A percentile compares a stretch with the other conserved stretches of the same genome.
These are phyloP conservation scores for Dolichopus griseipennis DNA, from an alignment of 2,888 invertebrate genomes.

Conservation along the genomic window DNA sequence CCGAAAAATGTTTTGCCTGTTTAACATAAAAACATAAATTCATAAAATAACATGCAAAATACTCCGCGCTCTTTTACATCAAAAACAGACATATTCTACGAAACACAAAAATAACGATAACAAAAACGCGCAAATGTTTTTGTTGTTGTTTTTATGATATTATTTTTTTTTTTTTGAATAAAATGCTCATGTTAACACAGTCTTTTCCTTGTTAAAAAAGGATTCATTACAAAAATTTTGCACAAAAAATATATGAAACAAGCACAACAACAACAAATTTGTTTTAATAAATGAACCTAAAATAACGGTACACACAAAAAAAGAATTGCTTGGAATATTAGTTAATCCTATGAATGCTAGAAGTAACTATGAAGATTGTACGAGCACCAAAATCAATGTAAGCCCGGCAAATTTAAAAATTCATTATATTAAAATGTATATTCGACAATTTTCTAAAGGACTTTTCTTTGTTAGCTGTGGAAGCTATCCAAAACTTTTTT, in stretches of 20 bases:
- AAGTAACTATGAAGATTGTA: too few species aligned
- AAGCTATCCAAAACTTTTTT: too few species aligned
- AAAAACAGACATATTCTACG: neutral
- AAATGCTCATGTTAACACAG: conserved; percentile 6
- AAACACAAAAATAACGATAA: neutral
- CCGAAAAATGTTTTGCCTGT: conserved; percentile 2
- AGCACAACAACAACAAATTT: neutral
- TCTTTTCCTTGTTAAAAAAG: neutral
- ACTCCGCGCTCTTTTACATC: conserved; percentile 3
- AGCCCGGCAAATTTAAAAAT: too few species aligned
- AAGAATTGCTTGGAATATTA: neutral
- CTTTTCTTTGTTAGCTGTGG: too few species aligned
- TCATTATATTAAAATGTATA: too few species aligned
- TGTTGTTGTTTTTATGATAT: too few species aligned
- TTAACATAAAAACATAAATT: conserved; percentile 4
- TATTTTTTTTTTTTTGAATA: neutral
- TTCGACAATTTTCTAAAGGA: too few species aligned
- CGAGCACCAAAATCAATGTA: too few species aligned
- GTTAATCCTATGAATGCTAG: too few species aligned
- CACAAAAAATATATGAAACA: neutral
- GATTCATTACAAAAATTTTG: neutral
- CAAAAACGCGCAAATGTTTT: neutral
- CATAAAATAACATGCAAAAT: conserved; percentile 1
- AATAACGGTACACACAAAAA: neutral
- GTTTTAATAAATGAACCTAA: neutral